phyloP scores from a whole-genome alignment of 2,888 invertebrate species.

The Argynnis bischoffii region DNA sequence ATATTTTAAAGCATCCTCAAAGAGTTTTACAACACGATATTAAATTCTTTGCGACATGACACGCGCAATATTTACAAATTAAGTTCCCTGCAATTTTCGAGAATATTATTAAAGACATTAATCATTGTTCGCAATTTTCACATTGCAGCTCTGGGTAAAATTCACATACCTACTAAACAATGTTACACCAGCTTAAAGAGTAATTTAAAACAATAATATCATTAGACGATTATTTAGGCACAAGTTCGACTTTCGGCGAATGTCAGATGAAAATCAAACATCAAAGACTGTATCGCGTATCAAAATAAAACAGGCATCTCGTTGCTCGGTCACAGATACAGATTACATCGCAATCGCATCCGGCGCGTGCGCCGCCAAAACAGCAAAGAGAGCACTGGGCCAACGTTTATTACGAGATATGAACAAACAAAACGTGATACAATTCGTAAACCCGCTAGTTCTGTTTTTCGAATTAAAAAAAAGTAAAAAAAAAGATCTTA shows the following conservation, averaged over 20 bases:
- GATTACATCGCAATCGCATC: constrained; percentile 61
- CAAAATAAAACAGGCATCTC: constrained; percentile 55
- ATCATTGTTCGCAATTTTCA: constrained; percentile 25
- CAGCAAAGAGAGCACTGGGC: constrained; percentile 38
- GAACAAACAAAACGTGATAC: constrained; percentile 2
- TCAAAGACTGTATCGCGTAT: constrained; percentile 65
- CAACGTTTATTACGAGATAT: constrained; percentile 26
- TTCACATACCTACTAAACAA: background rate
- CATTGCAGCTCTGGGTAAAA: background rate
- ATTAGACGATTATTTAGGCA: constrained; percentile 46
- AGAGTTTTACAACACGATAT: constrained; percentile 1
- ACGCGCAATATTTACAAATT: background rate
- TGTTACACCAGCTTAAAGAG: background rate
- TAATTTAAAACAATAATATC: background rate
- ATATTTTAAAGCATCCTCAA: background rate
- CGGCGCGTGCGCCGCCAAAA: constrained; percentile 47
- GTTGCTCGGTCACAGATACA: constrained; percentile 48
- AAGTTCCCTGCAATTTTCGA: constrained; percentile 1
- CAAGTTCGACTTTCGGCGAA: constrained; percentile 50
- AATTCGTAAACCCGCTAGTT: too few relatives aligned
- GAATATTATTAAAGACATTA: constrained; percentile 25
- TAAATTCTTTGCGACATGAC: constrained; percentile 3
- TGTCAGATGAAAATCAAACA: constrained; percentile 60
- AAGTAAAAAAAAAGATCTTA: too few relatives aligned
- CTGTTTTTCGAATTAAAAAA: too few relatives aligned